phyloP scores from a whole-genome alignment of 2,113 vertebrate genomes.

The Colinus virginianus region DNA sequence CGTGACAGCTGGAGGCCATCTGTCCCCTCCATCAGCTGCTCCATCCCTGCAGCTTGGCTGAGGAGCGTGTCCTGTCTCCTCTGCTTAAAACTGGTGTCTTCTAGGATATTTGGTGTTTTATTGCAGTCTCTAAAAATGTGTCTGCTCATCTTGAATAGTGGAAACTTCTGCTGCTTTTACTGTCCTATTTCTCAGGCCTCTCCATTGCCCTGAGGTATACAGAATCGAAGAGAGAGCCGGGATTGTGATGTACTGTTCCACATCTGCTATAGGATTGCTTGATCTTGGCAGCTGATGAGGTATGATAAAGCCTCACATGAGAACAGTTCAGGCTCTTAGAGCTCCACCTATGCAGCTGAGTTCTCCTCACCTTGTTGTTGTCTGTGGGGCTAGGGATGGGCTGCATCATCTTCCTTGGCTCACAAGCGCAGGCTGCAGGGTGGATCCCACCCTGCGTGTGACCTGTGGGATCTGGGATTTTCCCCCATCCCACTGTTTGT shows the following conservation, averaged over 20 bases:
- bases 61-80: not conserved
- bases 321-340: not conserved
- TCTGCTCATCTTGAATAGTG: not conserved
- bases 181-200: not conserved
- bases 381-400: not conserved
- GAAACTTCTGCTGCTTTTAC: not conserved
- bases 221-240: not conserved
- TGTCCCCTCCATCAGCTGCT: not conserved
- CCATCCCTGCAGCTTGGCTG: not conserved
- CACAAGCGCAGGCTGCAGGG: no score
- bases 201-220: not conserved
- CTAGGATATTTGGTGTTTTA: not conserved
- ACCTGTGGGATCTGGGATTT: not conserved
- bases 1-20: not conserved
- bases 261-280: not conserved
- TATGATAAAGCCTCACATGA: not conserved
- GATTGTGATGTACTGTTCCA: not conserved
- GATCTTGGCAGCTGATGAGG: not conserved
- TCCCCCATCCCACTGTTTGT: fast-evolving
- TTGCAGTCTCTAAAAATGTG: not conserved
- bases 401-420: not conserved
- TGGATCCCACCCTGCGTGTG: not conserved
- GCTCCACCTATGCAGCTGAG: not conserved
- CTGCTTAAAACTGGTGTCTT: not conserved
- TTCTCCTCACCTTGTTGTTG: not conserved